A percentile compares a stretch with the other conserved stretches of the same genome.
Evolutionary conservation across 2,113 vertebrate genomes (phyloP).

Genomic region (Butorides virescens): DNA sequence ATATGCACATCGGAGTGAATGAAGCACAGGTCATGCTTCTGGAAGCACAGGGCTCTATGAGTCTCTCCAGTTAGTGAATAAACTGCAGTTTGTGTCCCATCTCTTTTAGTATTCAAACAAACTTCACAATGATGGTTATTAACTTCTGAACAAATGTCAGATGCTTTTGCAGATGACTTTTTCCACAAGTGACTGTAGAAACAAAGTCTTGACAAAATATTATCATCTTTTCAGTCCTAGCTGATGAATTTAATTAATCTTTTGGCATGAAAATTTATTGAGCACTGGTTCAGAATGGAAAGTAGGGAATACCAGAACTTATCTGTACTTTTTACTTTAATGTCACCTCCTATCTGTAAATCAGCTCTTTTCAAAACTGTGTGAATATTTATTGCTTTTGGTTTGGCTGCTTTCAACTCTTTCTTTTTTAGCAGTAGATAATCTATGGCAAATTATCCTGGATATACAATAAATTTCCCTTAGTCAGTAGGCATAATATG

Average conservation of each 20-base stretch:
- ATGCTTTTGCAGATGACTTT: background rate
- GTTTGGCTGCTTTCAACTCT: background rate
- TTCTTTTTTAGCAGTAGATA: background rate
- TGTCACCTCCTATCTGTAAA: background rate
- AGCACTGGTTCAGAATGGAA: background rate
- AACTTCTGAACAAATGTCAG: background rate
- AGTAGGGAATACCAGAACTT: background rate
- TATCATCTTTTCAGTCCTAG: background rate
- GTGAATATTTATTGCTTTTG: background rate
- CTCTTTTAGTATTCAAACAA: background rate
- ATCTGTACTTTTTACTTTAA: background rate
- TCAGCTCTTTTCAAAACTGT: background rate
- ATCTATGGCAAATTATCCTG: background rate
- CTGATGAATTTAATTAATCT: background rate
- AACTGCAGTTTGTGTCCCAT: background rate
- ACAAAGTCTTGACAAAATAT: background rate
- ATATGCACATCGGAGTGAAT: background rate
- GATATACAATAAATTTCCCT: background rate
- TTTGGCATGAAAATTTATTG: background rate
- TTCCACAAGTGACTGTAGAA: background rate
- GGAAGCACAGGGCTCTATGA: background rate
- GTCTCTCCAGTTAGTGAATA: background rate
- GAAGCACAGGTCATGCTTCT: background rate
- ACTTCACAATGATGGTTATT: background rate
- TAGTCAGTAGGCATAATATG: background rate